Percentiles rank a stretch among this genome's conserved stretches.
Evolutionary conservation across 2,888 invertebrate genomes (phyloP).

Genomic region (Cephus sareptanus): DNA sequence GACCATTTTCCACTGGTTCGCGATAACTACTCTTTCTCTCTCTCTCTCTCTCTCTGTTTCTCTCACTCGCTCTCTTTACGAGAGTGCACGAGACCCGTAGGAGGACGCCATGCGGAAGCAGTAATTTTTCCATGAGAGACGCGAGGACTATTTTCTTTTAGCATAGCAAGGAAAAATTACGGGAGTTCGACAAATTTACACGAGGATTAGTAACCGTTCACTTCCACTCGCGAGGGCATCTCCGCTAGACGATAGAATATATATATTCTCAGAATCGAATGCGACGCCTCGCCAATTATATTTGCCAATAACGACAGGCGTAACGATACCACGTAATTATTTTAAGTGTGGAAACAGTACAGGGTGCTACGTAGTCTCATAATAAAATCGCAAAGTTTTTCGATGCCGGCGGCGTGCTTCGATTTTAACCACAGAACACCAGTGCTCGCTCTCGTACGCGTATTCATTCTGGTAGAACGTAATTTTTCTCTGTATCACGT

Average conservation of each 20-base stretch:
- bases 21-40: conserved; percentile 19
- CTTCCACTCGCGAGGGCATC: background rate
- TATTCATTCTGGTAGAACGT: background rate
- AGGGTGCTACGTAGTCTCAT: background rate
- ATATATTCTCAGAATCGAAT: background rate
- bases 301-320: background rate
- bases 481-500: background rate
- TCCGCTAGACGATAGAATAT: background rate
- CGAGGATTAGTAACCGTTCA: background rate
- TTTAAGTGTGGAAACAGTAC: background rate
- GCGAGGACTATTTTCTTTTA: background rate
- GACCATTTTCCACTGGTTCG: conserved; percentile 18
- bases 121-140: background rate
- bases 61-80: conserved; percentile 12
- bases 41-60: conserved; percentile 18
- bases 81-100: background rate
- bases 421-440: background rate
- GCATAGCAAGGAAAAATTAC: background rate
- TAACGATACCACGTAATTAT: background rate
- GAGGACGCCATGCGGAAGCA: background rate
- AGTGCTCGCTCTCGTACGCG: background rate
- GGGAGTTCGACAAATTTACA: background rate
- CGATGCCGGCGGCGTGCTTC: background rate
- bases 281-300: background rate
- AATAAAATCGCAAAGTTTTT: background rate